phyloP scores from a whole-genome alignment of 2,888 invertebrate species.

The Hetaerina titia region DNA sequence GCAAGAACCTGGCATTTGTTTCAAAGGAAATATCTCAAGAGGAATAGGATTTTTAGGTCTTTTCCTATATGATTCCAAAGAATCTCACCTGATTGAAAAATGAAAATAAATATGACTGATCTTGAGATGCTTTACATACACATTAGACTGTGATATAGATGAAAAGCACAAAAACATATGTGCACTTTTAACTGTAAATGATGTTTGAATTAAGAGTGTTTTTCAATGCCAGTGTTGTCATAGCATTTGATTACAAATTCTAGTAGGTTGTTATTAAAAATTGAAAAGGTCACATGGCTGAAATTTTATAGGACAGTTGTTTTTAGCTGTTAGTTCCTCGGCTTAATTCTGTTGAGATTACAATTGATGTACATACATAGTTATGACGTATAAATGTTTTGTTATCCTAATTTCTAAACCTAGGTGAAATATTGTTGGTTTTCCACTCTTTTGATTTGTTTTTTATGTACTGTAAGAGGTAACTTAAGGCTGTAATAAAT shows the following conservation, averaged over 20 bases:
- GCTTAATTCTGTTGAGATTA: not conserved
- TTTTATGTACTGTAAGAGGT: not conserved
- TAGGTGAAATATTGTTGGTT: not conserved
- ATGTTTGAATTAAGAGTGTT: not conserved
- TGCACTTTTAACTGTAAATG: not conserved
- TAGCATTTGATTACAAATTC: not conserved
- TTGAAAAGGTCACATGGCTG: not conserved
- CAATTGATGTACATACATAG: not conserved
- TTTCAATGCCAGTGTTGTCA: not conserved
- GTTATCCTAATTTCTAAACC: not conserved
- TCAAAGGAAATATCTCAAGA: not conserved
- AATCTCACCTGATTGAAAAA: not conserved
- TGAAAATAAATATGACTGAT: constrained; percentile 8
- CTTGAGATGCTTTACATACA: not conserved
- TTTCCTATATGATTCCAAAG: not conserved
- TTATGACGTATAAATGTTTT: not conserved
- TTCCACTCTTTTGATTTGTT: not conserved
- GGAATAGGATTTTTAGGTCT: not conserved
- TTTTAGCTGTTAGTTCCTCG: not conserved
- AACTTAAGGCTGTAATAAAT: not conserved
- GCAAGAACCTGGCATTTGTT: not conserved
- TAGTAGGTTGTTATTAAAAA: not conserved
- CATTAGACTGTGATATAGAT: constrained; percentile 27
- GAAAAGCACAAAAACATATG: not conserved
- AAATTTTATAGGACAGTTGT: not conserved